Conservation (phyloP, 2,797 vertebrate genomes). For the Mus caroli region DNA sequence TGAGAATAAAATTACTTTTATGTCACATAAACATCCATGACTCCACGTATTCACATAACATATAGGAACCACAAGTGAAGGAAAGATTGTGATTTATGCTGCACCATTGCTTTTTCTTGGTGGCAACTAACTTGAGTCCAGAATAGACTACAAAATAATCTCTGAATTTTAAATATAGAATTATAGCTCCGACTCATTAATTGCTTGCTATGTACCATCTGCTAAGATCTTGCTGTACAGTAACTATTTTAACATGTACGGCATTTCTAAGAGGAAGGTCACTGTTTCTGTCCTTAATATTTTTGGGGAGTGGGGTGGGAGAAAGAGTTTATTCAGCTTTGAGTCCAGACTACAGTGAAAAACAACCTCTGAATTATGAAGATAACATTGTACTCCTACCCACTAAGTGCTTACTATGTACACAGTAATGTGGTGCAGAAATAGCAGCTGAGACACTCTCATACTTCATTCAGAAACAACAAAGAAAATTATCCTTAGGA, state of each 20-base stretch:
- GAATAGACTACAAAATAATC: slow-evolving; percentile 11
- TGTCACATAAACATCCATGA: background rate
- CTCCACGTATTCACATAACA: background rate
- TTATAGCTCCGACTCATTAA: background rate
- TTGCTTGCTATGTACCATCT: background rate
- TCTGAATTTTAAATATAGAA: slow-evolving; percentile 55
- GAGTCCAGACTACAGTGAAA: slow-evolving; percentile 17
- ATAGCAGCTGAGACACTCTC: slow-evolving; percentile 27
- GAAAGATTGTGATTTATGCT: background rate
- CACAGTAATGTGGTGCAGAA: slow-evolving; percentile 39
- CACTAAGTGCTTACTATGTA: background rate
- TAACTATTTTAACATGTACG: slow-evolving; percentile 39
- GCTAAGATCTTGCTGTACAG: slow-evolving; percentile 13
- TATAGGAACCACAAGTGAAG: background rate
- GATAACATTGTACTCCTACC: background rate
- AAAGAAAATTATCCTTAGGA: slow-evolving; percentile 71
- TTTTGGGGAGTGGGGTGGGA: no score
- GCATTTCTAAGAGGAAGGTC: background rate
- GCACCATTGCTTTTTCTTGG: slow-evolving; percentile 48
- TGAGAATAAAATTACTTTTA: background rate
- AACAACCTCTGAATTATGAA: background rate
- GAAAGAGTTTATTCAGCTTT: background rate
- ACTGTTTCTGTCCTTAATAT: slow-evolving; percentile 32
- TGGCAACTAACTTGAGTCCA: slow-evolving; percentile 41
- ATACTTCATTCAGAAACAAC: slow-evolving; percentile 59